These are phyloP conservation scores for Lucilia cuprina DNA, from an alignment of 1,140 invertebrate species.

Conservation along the genomic window DNA sequence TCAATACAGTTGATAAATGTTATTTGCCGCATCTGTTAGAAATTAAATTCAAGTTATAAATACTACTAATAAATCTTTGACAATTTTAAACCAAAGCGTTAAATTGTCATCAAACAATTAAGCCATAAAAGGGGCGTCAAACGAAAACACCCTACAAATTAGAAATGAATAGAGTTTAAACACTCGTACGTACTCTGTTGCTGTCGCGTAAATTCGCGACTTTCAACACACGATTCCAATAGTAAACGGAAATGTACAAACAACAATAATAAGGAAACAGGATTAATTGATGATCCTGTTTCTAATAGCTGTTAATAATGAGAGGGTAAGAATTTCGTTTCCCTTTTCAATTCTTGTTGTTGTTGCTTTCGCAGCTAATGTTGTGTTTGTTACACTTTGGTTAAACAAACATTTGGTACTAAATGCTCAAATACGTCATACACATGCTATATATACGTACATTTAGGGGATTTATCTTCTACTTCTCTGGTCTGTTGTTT, in stretches of 20 bases:
- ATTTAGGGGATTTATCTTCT: not conserved
- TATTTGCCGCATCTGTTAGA: slow-evolving; percentile 60
- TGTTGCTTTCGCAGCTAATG: too few relatives aligned
- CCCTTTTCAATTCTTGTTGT: not conserved
- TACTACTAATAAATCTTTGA: not conserved
- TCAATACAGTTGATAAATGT: slow-evolving; percentile 42
- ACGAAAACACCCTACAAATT: slow-evolving; percentile 27
- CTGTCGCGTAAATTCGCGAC: slow-evolving; percentile 16
- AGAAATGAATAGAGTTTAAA: slow-evolving; percentile 18
- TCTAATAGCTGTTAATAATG: not conserved
- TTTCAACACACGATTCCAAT: slow-evolving; percentile 34
- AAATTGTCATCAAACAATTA: not conserved
- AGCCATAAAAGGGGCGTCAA: not conserved
- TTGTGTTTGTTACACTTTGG: slow-evolving; percentile 29
- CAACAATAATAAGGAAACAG: not conserved
- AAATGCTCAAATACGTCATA: not conserved
- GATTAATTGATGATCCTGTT: not conserved
- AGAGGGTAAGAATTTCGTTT: not conserved
- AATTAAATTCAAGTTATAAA: slow-evolving; percentile 61
- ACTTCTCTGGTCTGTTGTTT: not conserved
- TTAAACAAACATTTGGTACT: slow-evolving; percentile 20
- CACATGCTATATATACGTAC: not conserved
- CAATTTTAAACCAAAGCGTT: not conserved
- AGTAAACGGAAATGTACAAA: not conserved
- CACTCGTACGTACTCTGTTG: not conserved